Evolutionary conservation across 64 coral and sea anemone genomes (phyloP).

Genomic region (Pocillopora damicornis): DNA sequence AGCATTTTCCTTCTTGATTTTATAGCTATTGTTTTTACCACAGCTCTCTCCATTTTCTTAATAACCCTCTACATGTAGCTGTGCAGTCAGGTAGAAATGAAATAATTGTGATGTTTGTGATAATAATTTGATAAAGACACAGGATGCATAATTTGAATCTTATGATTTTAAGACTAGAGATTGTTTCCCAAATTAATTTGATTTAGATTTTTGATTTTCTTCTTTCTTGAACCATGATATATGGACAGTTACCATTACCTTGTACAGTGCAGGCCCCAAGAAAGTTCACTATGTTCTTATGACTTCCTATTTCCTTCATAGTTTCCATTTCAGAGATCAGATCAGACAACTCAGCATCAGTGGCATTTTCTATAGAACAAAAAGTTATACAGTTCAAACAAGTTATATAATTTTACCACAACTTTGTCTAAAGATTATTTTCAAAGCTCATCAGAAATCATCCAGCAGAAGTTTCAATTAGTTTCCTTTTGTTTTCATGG

Average conservation of each 20-base stretch:
- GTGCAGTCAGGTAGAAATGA: no score
- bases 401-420: background rate
- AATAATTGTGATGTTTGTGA: no score
- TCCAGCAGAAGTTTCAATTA: no score
- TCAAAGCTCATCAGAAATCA: no score
- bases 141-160: background rate
- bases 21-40: no score
- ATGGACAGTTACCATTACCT: slow-evolving; percentile 48
- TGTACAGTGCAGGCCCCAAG: slow-evolving; percentile 73
- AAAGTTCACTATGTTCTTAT: slow-evolving; percentile 95
- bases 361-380: slow-evolving; percentile 57
- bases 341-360: slow-evolving; percentile 70
- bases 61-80: no score
- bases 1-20: no score
- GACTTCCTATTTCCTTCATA: slow-evolving; percentile 90
- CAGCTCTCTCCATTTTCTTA: no score
- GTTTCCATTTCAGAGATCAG: slow-evolving; percentile 94
- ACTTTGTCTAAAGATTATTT: no score
- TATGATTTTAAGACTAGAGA: background rate
- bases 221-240: background rate
- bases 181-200: background rate
- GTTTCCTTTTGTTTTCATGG: no score
- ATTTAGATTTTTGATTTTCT: background rate
- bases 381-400: background rate
- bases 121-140: no score